Base-by-base conservation (phyloP, 2,888 invertebrate species). In the Campoplex nolae region DNA sequence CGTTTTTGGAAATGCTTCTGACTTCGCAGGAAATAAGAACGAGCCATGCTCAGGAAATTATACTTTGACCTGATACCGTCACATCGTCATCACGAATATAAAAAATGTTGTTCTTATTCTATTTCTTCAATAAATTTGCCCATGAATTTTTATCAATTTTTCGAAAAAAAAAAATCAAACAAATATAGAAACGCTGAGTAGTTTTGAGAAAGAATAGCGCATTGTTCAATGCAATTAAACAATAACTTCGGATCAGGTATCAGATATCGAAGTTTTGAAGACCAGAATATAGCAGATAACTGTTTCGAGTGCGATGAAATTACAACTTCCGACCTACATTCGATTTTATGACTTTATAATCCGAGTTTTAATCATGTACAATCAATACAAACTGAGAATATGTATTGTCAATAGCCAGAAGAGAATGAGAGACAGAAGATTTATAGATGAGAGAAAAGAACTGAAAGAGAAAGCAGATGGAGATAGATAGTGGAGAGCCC, bases 371-470 rank as follows among this genome's bases (percentile, higher is more conserved):
- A 58, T 76, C 76, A 35, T 65, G 65, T 48, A 38, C 23, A 74
- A 38, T 56, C 48, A 38, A 58, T 42, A 38, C 8, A 16, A 56
- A 11, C 38, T 7, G 32, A 18, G 18, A 67, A 18, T 16, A 51
- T 32, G 68, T 86, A 23, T 48, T 32, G 65, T 32, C 11, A 23
- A 65, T 9, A 45, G 45, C 3, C 45, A 38, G 45, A 13, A 45
- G 16, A 42, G n/a, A 56, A 45, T 45, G 35, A 42, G 54, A 77
- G 38, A 71, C n/a, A 67, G 35, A 70, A 42, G 9, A 82, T 18
- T 16, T 3, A 9, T 16, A 18, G n/a, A 68, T 45, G 75, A 77
- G 3, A 45, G 71, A 75, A 67, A 16, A 71, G 32, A n/a, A 16
- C 23, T 65, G 73, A 6, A 74, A 56, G 70, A 38, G 35, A 48